Conservation (phyloP, 2,797 vertebrate genomes). For the Telmatherina bonti region DNA sequence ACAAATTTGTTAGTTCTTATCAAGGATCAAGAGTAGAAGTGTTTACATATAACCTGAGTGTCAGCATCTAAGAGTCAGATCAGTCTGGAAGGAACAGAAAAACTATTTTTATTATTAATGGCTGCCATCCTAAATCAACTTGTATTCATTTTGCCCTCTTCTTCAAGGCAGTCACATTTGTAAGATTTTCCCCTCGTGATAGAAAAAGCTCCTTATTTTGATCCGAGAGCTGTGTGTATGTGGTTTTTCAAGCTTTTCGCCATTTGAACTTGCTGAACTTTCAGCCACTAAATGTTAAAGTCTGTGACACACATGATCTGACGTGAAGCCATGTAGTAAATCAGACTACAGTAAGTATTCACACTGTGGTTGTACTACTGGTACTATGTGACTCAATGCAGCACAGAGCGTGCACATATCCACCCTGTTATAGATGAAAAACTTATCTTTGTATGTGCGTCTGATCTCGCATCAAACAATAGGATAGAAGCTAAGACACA, state of each 20-base stretch:
- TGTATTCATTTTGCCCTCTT: slow-evolving; percentile 21
- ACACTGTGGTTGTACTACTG: slow-evolving; percentile 10
- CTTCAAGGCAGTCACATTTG: slow-evolving; percentile 43
- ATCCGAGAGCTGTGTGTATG: slow-evolving; percentile 72
- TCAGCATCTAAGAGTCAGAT: background rate
- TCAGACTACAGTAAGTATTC: slow-evolving; percentile 21
- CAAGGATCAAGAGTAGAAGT: too few species aligned
- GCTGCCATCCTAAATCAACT: background rate
- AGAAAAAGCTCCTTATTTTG: slow-evolving; percentile 75
- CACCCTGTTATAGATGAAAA: slow-evolving; percentile 44
- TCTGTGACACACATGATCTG: slow-evolving; percentile 35
- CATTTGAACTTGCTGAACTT: slow-evolving; percentile 47
- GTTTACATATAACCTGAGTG: background rate
- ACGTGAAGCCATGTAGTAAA: slow-evolving; percentile 27
- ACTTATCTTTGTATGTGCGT: slow-evolving; percentile 31
- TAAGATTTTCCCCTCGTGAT: slow-evolving; percentile 51
- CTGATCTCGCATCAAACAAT: slow-evolving; percentile 42
- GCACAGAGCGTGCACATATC: slow-evolving; percentile 13
- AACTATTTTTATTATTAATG: background rate
- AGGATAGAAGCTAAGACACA: slow-evolving; percentile 28
- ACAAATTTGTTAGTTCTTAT: too few species aligned
- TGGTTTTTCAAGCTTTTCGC: slow-evolving; percentile 35
- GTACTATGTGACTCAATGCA: slow-evolving; percentile 31
- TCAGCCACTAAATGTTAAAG: slow-evolving; percentile 8
- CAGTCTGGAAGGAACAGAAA: background rate